Conservation (phyloP, 64 coral and sea anemone species). For the Stichodactyla mertensii region DNA sequence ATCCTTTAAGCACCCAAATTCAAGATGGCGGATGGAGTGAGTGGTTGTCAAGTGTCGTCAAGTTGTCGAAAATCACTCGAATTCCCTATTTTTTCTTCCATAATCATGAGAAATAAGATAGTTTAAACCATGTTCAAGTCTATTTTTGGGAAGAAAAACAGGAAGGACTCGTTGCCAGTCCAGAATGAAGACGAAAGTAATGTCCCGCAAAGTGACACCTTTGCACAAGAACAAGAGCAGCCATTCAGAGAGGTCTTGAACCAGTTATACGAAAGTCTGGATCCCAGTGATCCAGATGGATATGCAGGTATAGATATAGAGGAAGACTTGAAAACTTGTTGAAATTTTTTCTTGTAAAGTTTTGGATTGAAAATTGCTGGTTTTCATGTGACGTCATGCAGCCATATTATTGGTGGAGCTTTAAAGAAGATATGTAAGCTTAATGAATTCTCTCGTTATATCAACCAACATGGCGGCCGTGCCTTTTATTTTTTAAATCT, state of each 20-base stretch:
- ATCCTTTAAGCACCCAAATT: neutral
- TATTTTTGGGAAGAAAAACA: slow-evolving; percentile 23
- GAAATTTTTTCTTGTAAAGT: no score
- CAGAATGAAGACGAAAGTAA: neutral
- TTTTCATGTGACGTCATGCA: no score
- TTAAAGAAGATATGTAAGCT: no score
- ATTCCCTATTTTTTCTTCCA: neutral
- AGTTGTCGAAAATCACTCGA: neutral
- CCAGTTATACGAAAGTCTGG: slow-evolving; percentile 16
- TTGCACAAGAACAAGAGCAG: neutral
- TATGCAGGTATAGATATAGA: slow-evolving; percentile 19
- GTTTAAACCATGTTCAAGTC: slow-evolving; percentile 30
- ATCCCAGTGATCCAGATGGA: neutral
- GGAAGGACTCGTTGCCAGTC: neutral
- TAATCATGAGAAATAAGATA: neutral
- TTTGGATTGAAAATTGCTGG: no score
- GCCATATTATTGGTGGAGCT: no score
- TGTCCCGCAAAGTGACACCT: neutral
- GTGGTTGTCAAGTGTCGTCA: neutral
- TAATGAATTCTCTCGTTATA: no score
- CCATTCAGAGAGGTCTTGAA: slow-evolving; percentile 28
- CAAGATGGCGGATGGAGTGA: neutral
- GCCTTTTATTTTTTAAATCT: no score
- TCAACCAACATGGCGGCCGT: no score
- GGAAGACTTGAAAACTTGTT: no score